Evolutionary conservation across 2,888 invertebrate genomes (phyloP), one percentile per base, ranked within the genome.

Genomic region (Acronicta alni): DNA sequence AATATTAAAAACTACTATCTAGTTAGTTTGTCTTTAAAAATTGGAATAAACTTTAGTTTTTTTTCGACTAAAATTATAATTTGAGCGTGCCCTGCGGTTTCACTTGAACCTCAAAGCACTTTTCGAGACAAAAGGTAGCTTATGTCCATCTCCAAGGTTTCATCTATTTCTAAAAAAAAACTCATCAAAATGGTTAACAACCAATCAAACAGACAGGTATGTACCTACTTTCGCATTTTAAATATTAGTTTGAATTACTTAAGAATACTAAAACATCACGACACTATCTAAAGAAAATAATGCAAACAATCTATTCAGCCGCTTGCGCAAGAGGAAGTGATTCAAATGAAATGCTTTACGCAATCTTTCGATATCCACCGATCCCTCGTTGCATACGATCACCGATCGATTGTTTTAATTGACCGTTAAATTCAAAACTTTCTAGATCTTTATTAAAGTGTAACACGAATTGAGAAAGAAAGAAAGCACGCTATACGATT

Each of bases 381-480:
- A 75, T 75, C 71, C 72, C 70, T 69, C 67, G 69, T 73, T 70
- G 76, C 61, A 53, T 62, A 72, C 64, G 57, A 67, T 64, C 61
- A 70, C 59, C 55, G 58, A 68, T 62, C 60, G 57, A 69, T 78
- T 72, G 56, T 64, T 72, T 55, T 67, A 71, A 78, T 72, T 62
- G 60, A 66, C 62, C 75, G 69, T 72, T 61, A 72, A 62, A 69
- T 70, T 67, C 10, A 43, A 56, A 56, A 23, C 67, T 77, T 77
- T 77, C 77, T 73, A 67, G 17, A 41, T 46, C 20, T 60, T 70
- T 64, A 75, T 74, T 74, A 53, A 74, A 67, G 63, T 67, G 16
- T 53, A 63, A 54, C 59, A 55, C 67, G 67, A 57, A 16, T 69
- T 42, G 7, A 12, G 3, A 23, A 20, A 7, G 8, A 42, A 56